These are phyloP conservation scores for Electrona antarctica DNA, from an alignment of 2,113 vertebrate species.

Conservation along the genomic window DNA sequence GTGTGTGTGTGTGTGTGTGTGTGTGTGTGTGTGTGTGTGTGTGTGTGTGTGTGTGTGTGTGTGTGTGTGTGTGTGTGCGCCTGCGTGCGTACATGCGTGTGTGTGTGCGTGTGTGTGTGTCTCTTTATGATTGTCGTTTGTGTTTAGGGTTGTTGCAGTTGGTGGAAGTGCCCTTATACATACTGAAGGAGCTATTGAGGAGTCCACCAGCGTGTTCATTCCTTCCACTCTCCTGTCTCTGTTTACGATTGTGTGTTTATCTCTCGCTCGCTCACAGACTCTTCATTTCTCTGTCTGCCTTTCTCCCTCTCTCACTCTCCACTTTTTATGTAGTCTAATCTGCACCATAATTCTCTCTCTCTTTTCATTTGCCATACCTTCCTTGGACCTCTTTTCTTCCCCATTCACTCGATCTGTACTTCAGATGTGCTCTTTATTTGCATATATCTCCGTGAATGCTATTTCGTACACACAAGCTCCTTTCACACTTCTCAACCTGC, in stretches of 20 bases:
- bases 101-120: too few relatives aligned
- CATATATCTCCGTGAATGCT: slow-evolving; percentile 26
- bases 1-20: too few relatives aligned
- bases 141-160: slow-evolving; percentile 62
- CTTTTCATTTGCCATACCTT: slow-evolving; percentile 34
- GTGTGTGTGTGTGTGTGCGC: too few relatives aligned
- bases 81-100: too few relatives aligned
- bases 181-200: slow-evolving; percentile 75
- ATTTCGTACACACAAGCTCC: slow-evolving; percentile 19
- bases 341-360: slow-evolving; percentile 30
- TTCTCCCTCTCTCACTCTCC: slow-evolving; percentile 44
- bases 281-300: slow-evolving; percentile 48
- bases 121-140: slow-evolving; percentile 28
- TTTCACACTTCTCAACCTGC: not conserved
- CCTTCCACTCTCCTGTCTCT: slow-evolving; percentile 42
- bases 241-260: slow-evolving; percentile 63
- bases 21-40: too few relatives aligned
- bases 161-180: slow-evolving; percentile 68
- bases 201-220: slow-evolving; percentile 66
- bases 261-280: slow-evolving; percentile 9
- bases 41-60: too few relatives aligned
- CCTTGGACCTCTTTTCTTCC: too few relatives aligned
- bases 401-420: too few relatives aligned
- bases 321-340: slow-evolving; percentile 36
- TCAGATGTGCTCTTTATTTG: too few relatives aligned